Base-by-base conservation (phyloP, 2,888 invertebrate species). In the Apoda limacodes region DNA sequence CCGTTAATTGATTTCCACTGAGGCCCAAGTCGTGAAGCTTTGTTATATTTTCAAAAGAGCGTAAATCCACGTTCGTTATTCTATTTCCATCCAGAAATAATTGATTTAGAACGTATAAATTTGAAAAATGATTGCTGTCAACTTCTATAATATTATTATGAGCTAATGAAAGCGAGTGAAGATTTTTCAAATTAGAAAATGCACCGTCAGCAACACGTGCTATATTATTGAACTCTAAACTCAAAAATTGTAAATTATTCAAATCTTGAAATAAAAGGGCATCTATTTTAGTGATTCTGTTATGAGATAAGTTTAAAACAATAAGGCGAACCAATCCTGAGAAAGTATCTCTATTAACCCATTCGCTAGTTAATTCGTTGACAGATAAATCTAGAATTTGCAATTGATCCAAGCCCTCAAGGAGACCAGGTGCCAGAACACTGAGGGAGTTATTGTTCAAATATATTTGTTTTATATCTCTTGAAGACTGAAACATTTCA, bases 271-370 rank as follows among this genome's bases (percentile, higher is more conserved):
- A 92, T 28, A 90, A 75, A 43, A 85, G 75, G 7, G 85, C 74
- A 60, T 90, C 89, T 48, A 92, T 85, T 56, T 87, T 85, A 6
- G 85, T 86, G 32, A 93, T 78, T 47, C 84, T 75, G 64, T 93
- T 93, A 63, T 86, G 82, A 1, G 89, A 87, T 43, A 92, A 68
- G 65, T 92, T 90, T 36, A 93, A 76, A 33, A 90, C 85, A 33
- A 90, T 87, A 19, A 93, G 81, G 23, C 89, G 84, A 4, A 87
- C 85, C 27, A 92, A 75, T 37, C 88, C 88, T 13, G 88, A 84
- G 69, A 93, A 92, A 13, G 90, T 89, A 49, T 90, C 89, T 50
- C 88, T 82, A 48, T 88, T 89, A 28, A 92, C 86, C 88, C 89
- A 90, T 44, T 85, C 86, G 53, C 88, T 89, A n/a, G 88, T 87